phyloP scores from a whole-genome alignment of 2,113 vertebrate genomes.

The Vulpes lagopus region DNA sequence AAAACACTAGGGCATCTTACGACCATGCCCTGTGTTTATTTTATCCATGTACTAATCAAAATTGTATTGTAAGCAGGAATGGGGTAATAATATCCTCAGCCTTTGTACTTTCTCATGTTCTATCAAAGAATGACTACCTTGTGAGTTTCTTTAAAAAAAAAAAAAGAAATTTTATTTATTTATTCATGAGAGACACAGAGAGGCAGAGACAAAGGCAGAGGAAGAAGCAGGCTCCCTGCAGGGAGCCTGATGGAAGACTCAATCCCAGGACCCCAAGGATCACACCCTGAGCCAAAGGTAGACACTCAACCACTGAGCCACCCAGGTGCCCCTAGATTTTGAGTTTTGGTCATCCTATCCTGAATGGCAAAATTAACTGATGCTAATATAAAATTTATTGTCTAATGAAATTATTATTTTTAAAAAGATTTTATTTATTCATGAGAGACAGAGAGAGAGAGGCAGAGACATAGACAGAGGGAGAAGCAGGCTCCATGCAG shows the following conservation, averaged over 20 bases:
- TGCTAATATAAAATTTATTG: not conserved
- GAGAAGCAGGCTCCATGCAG: too few relatives aligned
- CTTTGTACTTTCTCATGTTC: not conserved
- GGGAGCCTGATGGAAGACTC: too few relatives aligned
- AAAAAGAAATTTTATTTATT: too few relatives aligned
- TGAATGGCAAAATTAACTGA: not conserved
- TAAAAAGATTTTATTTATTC: too few relatives aligned
- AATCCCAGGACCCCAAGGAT: too few relatives aligned
- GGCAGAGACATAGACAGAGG: too few relatives aligned
- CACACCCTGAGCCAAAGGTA: too few relatives aligned
- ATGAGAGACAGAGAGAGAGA: too few relatives aligned
- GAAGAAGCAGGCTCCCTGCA: too few relatives aligned
- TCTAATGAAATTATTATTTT: not conserved
- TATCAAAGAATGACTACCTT: not conserved
- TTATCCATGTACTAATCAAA: not conserved
- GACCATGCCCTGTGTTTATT: not conserved
- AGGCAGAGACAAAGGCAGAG: too few relatives aligned
- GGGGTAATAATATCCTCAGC: not conserved
- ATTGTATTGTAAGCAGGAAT: not conserved
- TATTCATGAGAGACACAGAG: too few relatives aligned
- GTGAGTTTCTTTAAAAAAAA: not conserved
- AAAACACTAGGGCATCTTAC: not conserved
- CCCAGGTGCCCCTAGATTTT: not conserved
- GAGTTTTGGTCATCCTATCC: not conserved
- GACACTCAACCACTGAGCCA: too few relatives aligned